A percentile compares a stretch with the other conserved stretches of the same genome.
Evolutionary conservation across 1,140 invertebrate species (phyloP).

Genomic region (Bicyclus anynana): DNA sequence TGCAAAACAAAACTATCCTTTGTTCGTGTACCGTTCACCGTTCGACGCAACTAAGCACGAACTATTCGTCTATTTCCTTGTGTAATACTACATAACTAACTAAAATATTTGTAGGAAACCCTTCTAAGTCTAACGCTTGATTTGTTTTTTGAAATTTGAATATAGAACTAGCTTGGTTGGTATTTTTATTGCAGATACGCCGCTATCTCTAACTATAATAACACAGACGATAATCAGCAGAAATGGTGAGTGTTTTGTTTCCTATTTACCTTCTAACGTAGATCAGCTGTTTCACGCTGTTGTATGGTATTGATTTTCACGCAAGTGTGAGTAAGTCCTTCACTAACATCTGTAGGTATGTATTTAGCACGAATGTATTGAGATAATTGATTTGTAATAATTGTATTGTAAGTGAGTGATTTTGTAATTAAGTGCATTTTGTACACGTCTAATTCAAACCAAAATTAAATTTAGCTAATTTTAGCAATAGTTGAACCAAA

Average conservation of each 20-base stretch:
- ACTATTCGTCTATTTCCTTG: slow-evolving; percentile 32
- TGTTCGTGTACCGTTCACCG: slow-evolving; percentile 70
- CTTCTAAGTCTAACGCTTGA: slow-evolving; percentile 31
- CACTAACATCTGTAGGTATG: background rate
- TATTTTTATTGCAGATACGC: slow-evolving; percentile 71
- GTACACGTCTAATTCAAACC: too few relatives aligned
- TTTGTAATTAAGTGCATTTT: background rate
- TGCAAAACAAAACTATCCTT: slow-evolving; percentile 74
- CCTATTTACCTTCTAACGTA: slow-evolving; percentile 15
- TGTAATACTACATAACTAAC: slow-evolving; percentile 47
- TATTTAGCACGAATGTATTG: background rate
- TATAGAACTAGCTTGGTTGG: slow-evolving; percentile 42
- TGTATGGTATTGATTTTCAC: slow-evolving; percentile 54
- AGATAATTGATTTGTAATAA: background rate
- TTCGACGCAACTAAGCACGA: slow-evolving; percentile 48
- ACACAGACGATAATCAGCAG: slow-evolving; percentile 54
- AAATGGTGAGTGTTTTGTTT: slow-evolving; percentile 65
- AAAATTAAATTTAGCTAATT: too few relatives aligned
- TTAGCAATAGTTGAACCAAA: too few relatives aligned
- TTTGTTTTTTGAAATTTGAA: slow-evolving; percentile 22
- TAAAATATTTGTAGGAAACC: slow-evolving; percentile 27
- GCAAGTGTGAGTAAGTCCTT: slow-evolving; percentile 7
- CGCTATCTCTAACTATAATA: slow-evolving; percentile 73
- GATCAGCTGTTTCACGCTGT: slow-evolving; percentile 68
- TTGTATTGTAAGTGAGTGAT: background rate